Conservation (phyloP, 2,113 vertebrate genomes). For the Cathartes aura region DNA sequence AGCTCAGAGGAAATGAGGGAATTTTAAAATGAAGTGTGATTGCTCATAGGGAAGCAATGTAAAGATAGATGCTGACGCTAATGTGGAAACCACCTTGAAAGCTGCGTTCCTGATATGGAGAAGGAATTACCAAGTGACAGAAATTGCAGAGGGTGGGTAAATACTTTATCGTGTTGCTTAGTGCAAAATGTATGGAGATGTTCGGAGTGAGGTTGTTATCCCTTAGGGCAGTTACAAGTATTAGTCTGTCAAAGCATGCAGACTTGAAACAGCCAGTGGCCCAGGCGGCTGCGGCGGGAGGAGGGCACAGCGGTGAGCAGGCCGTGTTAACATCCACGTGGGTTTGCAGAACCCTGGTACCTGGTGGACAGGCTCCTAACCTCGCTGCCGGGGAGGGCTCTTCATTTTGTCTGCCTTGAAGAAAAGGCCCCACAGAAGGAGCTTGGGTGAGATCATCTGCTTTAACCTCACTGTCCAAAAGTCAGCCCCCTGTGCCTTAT, state of each 20-base stretch:
- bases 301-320: background rate
- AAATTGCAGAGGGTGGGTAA: background rate
- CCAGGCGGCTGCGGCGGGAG: background rate
- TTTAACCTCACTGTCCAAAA: background rate
- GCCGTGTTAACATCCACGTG: accelerated
- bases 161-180: background rate
- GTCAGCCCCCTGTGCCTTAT: background rate
- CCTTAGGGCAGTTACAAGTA: background rate
- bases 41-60: background rate
- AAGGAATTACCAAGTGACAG: background rate
- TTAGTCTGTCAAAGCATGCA: background rate
- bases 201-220: background rate
- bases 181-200: background rate
- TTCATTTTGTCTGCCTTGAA: background rate
- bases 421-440: background rate
- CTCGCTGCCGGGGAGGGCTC: background rate
- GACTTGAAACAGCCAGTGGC: background rate
- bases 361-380: background rate
- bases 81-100: background rate
- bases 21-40: background rate
- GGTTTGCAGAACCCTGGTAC: background rate
- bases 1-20: background rate
- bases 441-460: background rate
- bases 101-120: background rate
- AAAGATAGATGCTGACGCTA: background rate